Percentiles rank a stretch among this genome's conserved stretches.
phyloP scores from a whole-genome alignment of 2,797 vertebrate species.

The Agapornis canus region DNA sequence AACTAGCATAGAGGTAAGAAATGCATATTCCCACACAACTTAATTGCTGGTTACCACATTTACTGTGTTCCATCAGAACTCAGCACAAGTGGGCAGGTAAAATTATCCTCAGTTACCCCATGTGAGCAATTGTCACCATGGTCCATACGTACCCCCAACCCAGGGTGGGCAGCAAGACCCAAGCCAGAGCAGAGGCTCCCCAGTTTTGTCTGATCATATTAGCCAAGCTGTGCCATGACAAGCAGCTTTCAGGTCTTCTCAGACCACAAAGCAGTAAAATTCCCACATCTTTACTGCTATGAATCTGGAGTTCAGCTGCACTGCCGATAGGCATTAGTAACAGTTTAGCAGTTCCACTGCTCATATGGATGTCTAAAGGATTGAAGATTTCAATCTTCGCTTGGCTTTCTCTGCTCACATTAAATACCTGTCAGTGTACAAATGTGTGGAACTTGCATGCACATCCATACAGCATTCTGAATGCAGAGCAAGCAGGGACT shows the following conservation, averaged over 20 bases:
- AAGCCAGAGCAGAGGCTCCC: not conserved
- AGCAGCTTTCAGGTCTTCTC: not conserved
- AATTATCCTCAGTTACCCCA: rapidly evolving
- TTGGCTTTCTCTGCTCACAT: not conserved
- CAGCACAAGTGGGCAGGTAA: not conserved
- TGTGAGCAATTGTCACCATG: not conserved
- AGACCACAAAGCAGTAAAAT: not conserved
- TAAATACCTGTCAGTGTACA: not conserved
- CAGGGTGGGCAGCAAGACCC: rapidly evolving
- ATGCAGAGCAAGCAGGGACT: not conserved
- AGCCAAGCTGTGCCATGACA: not conserved
- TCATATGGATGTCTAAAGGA: not conserved
- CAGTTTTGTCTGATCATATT: rapidly evolving
- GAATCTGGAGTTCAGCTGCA: not conserved
- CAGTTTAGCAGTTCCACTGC: not conserved
- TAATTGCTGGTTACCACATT: not conserved
- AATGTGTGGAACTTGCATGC: not conserved
- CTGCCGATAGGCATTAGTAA: not conserved
- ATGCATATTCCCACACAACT: not conserved
- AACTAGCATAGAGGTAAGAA: not conserved
- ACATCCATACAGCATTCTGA: not conserved
- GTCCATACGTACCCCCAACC: rapidly evolving
- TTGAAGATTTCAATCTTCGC: not conserved
- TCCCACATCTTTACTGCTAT: not conserved
- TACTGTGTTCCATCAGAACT: not conserved